Conservation (phyloP, 2,113 vertebrate species). For the Cebidichthys violaceus region DNA sequence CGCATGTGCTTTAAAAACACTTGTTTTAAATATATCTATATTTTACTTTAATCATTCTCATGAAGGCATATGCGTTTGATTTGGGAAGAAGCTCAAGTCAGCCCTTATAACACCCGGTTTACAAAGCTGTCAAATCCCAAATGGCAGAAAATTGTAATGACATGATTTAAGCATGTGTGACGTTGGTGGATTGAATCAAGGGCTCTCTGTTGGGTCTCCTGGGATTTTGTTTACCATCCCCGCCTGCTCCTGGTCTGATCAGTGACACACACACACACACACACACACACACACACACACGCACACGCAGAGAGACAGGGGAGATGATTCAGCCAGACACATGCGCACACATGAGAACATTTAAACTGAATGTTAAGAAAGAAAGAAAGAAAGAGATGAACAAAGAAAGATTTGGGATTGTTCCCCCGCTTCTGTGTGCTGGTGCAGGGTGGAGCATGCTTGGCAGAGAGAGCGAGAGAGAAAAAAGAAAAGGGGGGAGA, state of each 20-base stretch:
- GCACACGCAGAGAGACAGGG: slow-evolving; percentile 23
- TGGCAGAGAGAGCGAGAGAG: slow-evolving; percentile 42
- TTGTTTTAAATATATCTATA: too few species aligned
- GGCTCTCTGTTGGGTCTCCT: slow-evolving; percentile 51
- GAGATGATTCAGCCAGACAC: slow-evolving; percentile 4
- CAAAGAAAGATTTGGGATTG: slow-evolving; percentile 15
- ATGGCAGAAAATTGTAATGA: neutral
- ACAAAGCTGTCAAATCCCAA: slow-evolving; percentile 28
- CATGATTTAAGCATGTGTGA: slow-evolving; percentile 38
- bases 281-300: slow-evolving; percentile 15
- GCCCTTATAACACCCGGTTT: neutral
- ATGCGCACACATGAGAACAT: neutral
- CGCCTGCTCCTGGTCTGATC: slow-evolving; percentile 60
- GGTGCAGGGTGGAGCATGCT: slow-evolving; percentile 68
- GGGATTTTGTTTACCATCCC: slow-evolving; percentile 59
- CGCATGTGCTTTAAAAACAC: neutral
- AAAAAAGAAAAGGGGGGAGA: slow-evolving; percentile 27
- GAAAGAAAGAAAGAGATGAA: neutral
- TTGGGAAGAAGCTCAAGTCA: slow-evolving; percentile 10
- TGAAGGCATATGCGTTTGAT: slow-evolving; percentile 5
- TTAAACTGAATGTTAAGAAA: neutral
- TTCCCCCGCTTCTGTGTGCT: slow-evolving; percentile 30
- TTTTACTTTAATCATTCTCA: slow-evolving; percentile 4
- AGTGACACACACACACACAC: slow-evolving; percentile 30
- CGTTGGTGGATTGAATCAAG: slow-evolving; percentile 23